These are phyloP conservation scores for Trichonephila inaurata DNA, from an alignment of 1,140 invertebrate genomes.

Conservation along the genomic window DNA sequence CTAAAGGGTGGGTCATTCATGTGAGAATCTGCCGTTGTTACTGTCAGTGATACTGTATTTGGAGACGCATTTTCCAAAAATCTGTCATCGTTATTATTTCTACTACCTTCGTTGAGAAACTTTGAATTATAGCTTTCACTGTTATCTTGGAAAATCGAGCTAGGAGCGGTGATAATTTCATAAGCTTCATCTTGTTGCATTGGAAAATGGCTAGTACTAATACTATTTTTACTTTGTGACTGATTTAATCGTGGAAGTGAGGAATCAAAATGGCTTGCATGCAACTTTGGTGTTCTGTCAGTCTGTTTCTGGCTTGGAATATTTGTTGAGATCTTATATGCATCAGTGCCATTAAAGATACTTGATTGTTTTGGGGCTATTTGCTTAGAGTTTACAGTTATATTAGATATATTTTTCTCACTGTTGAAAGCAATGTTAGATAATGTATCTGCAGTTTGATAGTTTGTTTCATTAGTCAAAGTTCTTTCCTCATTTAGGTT, in stretches of 20 bases:
- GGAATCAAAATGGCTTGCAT: neutral
- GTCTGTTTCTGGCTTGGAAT: neutral
- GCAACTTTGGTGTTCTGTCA: neutral
- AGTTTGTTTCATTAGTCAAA: neutral
- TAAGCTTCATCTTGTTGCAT: conserved; percentile 61
- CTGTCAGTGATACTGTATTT: neutral
- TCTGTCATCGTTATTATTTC: neutral
- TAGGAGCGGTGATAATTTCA: conserved; percentile 27
- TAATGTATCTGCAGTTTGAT: neutral
- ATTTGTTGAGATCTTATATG: neutral
- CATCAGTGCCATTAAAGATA: neutral
- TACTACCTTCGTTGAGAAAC: conserved; percentile 8
- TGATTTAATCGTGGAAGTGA: neutral
- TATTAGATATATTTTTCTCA: neutral
- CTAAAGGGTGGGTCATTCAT: conserved; percentile 74
- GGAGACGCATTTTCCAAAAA: conserved; percentile 39
- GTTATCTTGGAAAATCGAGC: neutral
- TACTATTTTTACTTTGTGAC: neutral
- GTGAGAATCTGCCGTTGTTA: conserved; percentile 69
- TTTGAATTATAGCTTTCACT: neutral
- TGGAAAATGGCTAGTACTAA: neutral
- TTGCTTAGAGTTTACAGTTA: neutral
- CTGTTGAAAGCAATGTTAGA: neutral
- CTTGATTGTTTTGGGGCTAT: neutral
- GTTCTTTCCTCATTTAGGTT: neutral